Evolutionary conservation across 2,797 vertebrate genomes (phyloP), one percentile per base, ranked within the genome.

Genomic region (Crocidura indochinensis): DNA sequence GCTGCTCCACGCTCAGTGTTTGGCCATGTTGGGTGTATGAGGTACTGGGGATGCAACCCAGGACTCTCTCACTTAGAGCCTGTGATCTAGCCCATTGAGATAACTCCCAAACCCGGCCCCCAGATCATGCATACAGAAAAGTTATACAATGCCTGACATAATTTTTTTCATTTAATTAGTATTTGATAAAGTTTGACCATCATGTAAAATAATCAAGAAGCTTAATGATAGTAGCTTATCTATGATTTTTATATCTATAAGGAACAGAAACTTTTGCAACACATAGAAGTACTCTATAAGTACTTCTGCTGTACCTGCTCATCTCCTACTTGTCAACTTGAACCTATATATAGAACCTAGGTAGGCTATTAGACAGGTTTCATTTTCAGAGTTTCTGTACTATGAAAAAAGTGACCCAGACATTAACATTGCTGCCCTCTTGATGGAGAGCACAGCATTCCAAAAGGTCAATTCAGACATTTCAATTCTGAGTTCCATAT

Each of bases 371-470:
- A 38, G 74, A 8, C 19, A 15, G 12, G 12, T 2, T 67, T 53
- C 10, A 2, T 15, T 62, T 6, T 7, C 7, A 12, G 0, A 20
- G 65, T 27, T 80, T 24, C 31, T 44, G 26, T 64, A n/a, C 44
- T 19, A 64, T 14, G n/a, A n/a, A n/a, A n/a, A n/a, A n/a, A 53
- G 14, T 67, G 69, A 38, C 82, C 29, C 11, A 29, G 29, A 4
- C 38, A 6, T 46, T 24, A 22, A 0, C 1, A 26, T 12, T 26
- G 2, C 19, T 49, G 31, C 44, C 31, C 73, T 77, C 62, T 19
- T 12, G 38, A 53, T 29, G 29, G 31, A 77, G 27, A 49, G 15
- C 51, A 49, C n/a, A 64, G 8, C 0, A 0, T 0, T 0, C 14
- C 8, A 1, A 69, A 56, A 47, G 17, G 17, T 10, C 9, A 44